Evolutionary conservation across 1,140 invertebrate genomes (phyloP), one percentile per base, ranked within the genome.

Genomic region (Xylocopa sonorina): DNA sequence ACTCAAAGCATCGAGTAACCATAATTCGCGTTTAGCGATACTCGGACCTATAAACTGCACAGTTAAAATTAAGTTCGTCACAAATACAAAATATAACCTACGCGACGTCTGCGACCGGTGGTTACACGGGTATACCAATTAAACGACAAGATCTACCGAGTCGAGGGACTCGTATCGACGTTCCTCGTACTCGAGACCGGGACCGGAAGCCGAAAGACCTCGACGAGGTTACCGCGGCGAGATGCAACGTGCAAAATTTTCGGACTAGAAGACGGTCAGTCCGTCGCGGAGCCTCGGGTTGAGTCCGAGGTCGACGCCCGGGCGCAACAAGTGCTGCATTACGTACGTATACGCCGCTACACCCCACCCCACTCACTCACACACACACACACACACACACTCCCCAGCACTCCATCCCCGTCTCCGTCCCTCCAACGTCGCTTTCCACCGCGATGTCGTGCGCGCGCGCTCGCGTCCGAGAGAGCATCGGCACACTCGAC

Each of bases 321-420:
- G 77, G 79, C 83, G 83, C 85, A 86, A 85, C 83, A 84, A 84
- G 83, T 84, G 82, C 82, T 91, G 90, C 88, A 89, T 88, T 88
- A 83, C 82, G 84, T 83, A 84, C 79, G 82, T 78, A 60, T 67
- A 58, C 55, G 38, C 75, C 66, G 64, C 66, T 71, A 60, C 75
- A 71, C 71, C 78, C 74, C 58, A 53, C 53, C 58, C 71, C 76
- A 55, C 48, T 76, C 77, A 58, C 76, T 57, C 66, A 81, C 32
- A 78, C 81, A 83, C 50, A 57, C 46, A 43, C 60, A 69, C 69
- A 55, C 43, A 34, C 55, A 71, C 24, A 24, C 51, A n/a, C 72
- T 60, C 69, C 68, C 53, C 78, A 60, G 57, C 76, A 74, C 67
- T 41, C 69, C 64, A 48, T 24, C 67, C 63, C 63, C 24, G 4